Percentiles rank a stretch among this genome's conserved stretches.
Evolutionary conservation across 2,797 vertebrate genomes (phyloP).

Genomic region (Pelobates cultripes): DNA sequence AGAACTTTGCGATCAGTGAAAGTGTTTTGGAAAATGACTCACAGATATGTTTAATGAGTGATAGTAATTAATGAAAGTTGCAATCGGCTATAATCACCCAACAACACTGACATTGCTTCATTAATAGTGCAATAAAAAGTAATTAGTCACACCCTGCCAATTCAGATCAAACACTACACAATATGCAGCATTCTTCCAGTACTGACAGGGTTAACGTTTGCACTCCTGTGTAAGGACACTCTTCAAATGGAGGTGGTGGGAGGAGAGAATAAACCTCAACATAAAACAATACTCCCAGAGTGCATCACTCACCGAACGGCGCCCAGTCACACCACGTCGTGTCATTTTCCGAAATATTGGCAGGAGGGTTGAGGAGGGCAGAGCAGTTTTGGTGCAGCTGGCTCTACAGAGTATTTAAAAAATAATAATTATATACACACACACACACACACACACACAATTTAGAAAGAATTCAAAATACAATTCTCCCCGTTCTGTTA

Average conservation of each 20-base stretch:
- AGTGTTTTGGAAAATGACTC: neutral
- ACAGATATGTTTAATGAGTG: neutral
- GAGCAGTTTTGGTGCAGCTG: slow-evolving; percentile 94
- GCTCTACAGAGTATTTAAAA: slow-evolving; percentile 70
- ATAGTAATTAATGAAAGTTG: neutral
- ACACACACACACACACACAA: too few relatives aligned
- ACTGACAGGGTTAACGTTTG: too few relatives aligned
- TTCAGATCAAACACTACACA: too few relatives aligned
- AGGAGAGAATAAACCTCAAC: too few relatives aligned
- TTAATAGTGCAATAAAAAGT: neutral
- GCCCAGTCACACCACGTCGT: slow-evolving; percentile 91
- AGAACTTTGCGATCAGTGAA: neutral
- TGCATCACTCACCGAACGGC: slow-evolving; percentile 86
- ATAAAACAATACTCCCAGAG: too few relatives aligned
- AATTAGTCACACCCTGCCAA: too few relatives aligned
- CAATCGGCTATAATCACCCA: neutral
- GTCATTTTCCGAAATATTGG: slow-evolving; percentile 78
- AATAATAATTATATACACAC: too few relatives aligned
- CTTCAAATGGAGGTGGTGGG: too few relatives aligned
- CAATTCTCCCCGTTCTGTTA: too few relatives aligned
- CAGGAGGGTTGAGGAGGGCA: slow-evolving; percentile 57
- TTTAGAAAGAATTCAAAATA: too few relatives aligned
- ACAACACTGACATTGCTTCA: neutral
- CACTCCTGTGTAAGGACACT: too few relatives aligned
- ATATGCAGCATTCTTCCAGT: too few relatives aligned